Base-by-base conservation (phyloP, 2,113 vertebrate species). In the Antennarius striatus region DNA sequence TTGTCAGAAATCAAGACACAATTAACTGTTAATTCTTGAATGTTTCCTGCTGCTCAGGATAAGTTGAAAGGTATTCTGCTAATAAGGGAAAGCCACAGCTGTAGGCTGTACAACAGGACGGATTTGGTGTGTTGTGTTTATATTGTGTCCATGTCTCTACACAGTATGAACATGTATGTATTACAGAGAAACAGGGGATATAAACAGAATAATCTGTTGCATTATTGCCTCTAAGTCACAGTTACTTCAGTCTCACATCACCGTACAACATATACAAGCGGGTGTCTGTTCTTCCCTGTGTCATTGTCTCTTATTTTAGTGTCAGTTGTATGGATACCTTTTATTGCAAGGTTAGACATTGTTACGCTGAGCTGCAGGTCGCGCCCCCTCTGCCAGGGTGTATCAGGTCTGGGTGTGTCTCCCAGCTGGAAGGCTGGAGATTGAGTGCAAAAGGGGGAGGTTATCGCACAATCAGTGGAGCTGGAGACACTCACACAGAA, bases 301-400 rank as follows among this genome's bases (percentile, higher is more conserved):
- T 47, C 54, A 70, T 55, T 65, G 64, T 77, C 40, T 65, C 61
- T 30, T 56, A 69, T 75, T 80, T 72, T 75, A 67, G 48, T 75
- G 57, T 86, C 69, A 60, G 63, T 71, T 68, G 66, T 73, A 59
- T 83, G 80, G 81, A 75, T 82, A 79, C 61, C 66, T 82, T 85
- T 84, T 78, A 84, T 81, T 72, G 77, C 60, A 56, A 77, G 70
- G 68, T 60, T 32, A 56, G 71, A 75, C 84, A 81, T 22, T 22
- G 79, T 85, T 81, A 75, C 71, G 22, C 22, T 22, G 22, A 22
- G 22, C 22, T 22, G 22, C 22, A 22, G 22, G 22, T 22, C 22
- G 22, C 22, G 22, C 22, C 22, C 22, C 22, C 22, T 22, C 22
- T 22, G 22, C 22, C 22, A 1, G 22, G 22, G 22, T 22, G 22